Evolutionary conservation across 2,797 vertebrate species (phyloP).

Genomic region (Parauchenoglanis ngamensis): DNA sequence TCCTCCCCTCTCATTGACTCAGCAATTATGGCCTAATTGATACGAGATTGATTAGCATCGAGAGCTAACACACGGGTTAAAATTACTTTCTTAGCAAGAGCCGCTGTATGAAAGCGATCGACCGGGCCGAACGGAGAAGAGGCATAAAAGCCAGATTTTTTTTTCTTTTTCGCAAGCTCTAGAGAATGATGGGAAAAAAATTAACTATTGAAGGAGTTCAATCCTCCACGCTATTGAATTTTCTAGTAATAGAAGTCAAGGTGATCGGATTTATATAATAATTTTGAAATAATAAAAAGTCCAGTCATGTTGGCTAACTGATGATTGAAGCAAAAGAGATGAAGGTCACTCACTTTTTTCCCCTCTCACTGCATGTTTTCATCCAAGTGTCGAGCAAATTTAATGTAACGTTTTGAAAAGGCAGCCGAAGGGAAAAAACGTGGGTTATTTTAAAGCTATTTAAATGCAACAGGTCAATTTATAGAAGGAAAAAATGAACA

Average conservation of each 20-base stretch:
- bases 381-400: not conserved
- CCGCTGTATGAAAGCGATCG: not conserved
- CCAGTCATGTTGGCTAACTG: not conserved
- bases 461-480: not conserved
- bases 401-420: not conserved
- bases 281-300: not conserved
- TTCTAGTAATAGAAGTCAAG: not conserved
- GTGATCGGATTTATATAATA: not conserved
- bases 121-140: not conserved
- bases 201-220: not conserved
- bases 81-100: not conserved
- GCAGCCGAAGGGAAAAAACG: not conserved
- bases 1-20: constrained; percentile 79
- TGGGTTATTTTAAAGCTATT: not conserved
- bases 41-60: constrained; percentile 86
- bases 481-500: not conserved
- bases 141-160: not conserved
- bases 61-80: constrained; percentile 60
- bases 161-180: not conserved
- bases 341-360: not conserved
- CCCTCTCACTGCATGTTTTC: not conserved
- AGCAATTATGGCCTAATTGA: constrained; percentile 86
- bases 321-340: too few relatives aligned
- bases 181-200: not conserved
- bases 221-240: not conserved